Base-by-base conservation (phyloP, 2,888 invertebrate genomes). In the Coelopa pilipes region DNA sequence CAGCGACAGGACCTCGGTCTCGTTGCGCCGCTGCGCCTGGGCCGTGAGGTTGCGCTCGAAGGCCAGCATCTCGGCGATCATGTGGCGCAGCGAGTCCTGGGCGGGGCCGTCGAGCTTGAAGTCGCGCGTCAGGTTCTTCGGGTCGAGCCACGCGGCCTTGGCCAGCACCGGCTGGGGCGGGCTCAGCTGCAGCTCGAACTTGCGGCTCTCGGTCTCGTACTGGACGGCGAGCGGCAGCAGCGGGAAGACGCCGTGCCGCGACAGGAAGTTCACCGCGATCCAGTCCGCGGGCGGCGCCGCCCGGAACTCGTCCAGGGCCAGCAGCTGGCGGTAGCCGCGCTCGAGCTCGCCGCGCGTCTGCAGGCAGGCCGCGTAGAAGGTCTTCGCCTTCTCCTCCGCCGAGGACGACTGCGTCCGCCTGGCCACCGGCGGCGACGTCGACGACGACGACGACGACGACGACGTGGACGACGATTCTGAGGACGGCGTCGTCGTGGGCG, bases 241-340 rank as follows among this genome's bases (percentile, higher is more conserved):
- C 0, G 85, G 82, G 69, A 79, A 83, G 10, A 82, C 59, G 2
- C 82, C 84, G 45, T 81, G 83, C 11, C 71, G 73, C 3, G 84
- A 84, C 78, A 83, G 80, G 34, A 85, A 85, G n/a, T 85, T 85
- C 0, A 84, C 72, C 3, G 76, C 75, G 3, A 84, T 78, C 85
- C 85, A 85, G 66, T 85, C 84, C 7, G 73, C 60, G 0, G 76
- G 80, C 45, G 11, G 49, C n/a, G 21, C 59, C 4, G 74, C 73
- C 1, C 68, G 74, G n/a, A 76, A 10, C 77, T 81, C 81, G 24
- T 77, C 74, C 1, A 78, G 65, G 2, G 62, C 70, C 74, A 76
- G 60, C 0, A 83, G 13, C 0, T 74, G 62, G 11, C 72, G 76
- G 55, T 84, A 83, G 1, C 81, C 86, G 21, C 57, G 7, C 1